Conservation (phyloP, 64 coral and sea anemone genomes). For the Stichodactyla helianthus region DNA sequence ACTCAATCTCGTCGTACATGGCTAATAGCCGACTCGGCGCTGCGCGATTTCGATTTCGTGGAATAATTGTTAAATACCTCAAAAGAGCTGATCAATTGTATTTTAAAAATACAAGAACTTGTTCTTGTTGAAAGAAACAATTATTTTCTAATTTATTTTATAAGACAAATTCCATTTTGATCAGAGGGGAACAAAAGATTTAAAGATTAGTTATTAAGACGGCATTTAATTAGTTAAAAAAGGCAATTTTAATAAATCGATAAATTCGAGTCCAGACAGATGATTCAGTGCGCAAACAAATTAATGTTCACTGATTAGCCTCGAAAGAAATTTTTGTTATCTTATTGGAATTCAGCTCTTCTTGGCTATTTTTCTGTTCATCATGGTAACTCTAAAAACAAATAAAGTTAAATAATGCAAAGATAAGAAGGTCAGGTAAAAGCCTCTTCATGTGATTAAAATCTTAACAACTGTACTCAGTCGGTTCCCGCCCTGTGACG, state of each 20-base stretch:
- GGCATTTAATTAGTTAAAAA: background rate
- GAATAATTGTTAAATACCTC: too few species aligned
- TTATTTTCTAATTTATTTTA: too few species aligned
- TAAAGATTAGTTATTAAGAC: background rate
- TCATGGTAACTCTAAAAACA: background rate
- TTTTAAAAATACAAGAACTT: too few species aligned
- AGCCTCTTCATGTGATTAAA: background rate
- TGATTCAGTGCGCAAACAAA: background rate
- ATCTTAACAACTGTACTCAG: background rate
- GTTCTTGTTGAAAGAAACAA: too few species aligned
- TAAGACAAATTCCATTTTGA: too few species aligned
- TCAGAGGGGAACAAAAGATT: background rate
- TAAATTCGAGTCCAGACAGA: background rate
- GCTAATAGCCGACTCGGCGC: too few species aligned
- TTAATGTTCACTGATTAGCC: too few species aligned
- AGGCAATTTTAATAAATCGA: background rate
- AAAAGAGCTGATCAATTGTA: too few species aligned
- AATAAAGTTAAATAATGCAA: background rate
- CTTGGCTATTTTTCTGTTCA: background rate
- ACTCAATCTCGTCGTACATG: background rate
- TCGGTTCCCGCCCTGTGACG: background rate
- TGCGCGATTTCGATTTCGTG: too few species aligned
- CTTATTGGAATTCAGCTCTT: background rate
- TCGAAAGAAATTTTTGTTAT: too few species aligned
- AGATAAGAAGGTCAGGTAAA: background rate